Base-by-base conservation (phyloP, 2,797 vertebrate genomes). In the Borostomias antarcticus region DNA sequence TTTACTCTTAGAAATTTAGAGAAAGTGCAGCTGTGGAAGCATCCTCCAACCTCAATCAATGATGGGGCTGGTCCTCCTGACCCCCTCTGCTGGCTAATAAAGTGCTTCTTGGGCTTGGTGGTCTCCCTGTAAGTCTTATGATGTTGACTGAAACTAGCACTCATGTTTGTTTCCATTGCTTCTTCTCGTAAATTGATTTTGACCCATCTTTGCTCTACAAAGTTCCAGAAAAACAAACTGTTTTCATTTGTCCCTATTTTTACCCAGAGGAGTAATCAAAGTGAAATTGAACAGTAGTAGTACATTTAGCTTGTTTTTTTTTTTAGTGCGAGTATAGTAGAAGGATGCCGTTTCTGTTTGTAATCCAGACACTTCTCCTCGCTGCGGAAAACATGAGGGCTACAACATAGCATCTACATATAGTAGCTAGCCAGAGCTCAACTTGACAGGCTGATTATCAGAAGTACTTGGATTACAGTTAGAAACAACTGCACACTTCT, bases 1-100 rank as follows among this genome's bases (percentile, higher is more conserved):
- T 98, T 99, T 99, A 98, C 97, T 97, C 94, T 96, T 95, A 94
- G 95, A 97, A 97, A 96, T 96, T 95, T 96, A 96, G 95, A 93
- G 93, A 97, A 96, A 98, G 97, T 98, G 96, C 96, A 98, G 91
- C 86, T 96, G 95, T 96, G 95, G 96, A 96, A 94, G 95, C 94
- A 97, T 95, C 93, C 92, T 92, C 86, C 96, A 95, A 96, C 96
- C 96, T 57, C 93, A 93, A 98, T 98, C 96, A 94, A 99, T 98
- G 97, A 94, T 87, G 93, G 94, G 95, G 94, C 95, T 91, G 94
- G 93, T 95, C 93, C 94, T 89, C 76, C 89, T 91, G 91, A 93
- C 91, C 91, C 89, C 78, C 82, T 89, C 89, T 95, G 94, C 89
- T 95, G 94, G 95, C 95, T 96, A 98, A 98, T 97, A 96, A 98